Percentiles rank a stretch among this genome's conserved stretches.
These are phyloP conservation scores for Neodiprion virginianus DNA, from an alignment of 1,140 invertebrate species.

Conservation along the genomic window DNA sequence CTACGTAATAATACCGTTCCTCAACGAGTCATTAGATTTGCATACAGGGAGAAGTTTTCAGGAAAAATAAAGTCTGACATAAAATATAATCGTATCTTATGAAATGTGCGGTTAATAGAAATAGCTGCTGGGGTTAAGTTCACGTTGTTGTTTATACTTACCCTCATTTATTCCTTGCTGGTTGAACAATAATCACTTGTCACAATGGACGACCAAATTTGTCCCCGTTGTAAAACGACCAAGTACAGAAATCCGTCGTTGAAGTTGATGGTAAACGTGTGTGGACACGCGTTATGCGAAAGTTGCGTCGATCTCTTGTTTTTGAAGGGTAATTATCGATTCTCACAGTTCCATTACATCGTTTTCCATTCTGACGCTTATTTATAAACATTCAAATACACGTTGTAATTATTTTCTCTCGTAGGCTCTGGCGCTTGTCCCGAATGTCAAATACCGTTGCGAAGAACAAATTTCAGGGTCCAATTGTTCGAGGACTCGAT, in stretches of 20 bases:
- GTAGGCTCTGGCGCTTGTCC: constrained; percentile 90
- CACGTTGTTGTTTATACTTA: no score
- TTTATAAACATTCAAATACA: not conserved
- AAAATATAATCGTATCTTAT: no score
- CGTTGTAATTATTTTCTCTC: constrained; percentile 36
- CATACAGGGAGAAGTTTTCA: no score
- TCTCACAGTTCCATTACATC: not conserved
- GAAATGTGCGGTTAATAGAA: no score
- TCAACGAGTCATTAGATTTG: no score
- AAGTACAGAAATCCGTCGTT: constrained; percentile 97
- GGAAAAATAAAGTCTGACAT: no score
- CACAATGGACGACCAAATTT: constrained; percentile 87
- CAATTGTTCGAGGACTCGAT: constrained; percentile 95
- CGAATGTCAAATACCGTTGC: constrained; percentile 86
- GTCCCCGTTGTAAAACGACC: constrained; percentile 97
- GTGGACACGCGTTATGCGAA: constrained; percentile 97
- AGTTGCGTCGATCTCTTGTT: constrained; percentile 96
- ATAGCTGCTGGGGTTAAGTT: no score
- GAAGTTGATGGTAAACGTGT: constrained; percentile 98
- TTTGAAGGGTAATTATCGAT: constrained; percentile 76
- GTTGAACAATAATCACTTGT: constrained; percentile 20
- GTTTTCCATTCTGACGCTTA: constrained; percentile 4
- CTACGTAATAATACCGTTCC: no score
- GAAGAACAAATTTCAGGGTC: constrained; percentile 89
- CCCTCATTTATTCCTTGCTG: no score